Conservation (phyloP, 2,888 invertebrate species). For the Eretmocerus hayati region DNA sequence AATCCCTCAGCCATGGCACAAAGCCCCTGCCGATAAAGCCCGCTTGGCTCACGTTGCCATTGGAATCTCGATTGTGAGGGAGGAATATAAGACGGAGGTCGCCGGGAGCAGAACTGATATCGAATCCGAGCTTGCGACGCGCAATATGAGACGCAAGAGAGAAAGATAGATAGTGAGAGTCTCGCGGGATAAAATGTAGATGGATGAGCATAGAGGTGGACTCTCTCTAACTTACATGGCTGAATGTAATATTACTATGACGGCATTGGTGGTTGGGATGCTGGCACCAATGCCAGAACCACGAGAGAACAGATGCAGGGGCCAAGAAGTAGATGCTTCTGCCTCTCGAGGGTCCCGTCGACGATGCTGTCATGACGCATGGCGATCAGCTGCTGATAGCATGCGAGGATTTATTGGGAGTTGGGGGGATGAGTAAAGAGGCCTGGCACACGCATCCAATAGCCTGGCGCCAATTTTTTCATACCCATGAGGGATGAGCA, state of each 20-base stretch:
- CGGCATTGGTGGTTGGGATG: conserved; percentile 22
- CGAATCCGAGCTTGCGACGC: conserved; percentile 36
- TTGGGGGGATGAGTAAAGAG: no score
- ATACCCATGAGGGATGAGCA: not conserved
- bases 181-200: conserved; percentile 43
- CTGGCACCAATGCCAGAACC: conserved; percentile 24
- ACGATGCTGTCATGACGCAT: conserved; percentile 35
- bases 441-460: conserved; percentile 32
- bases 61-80: conserved; percentile 48
- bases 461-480: not conserved
- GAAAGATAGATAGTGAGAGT: no score
- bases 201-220: conserved; percentile 46
- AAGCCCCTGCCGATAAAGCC: conserved; percentile 43
- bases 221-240: conserved; percentile 38
- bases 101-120: conserved; percentile 30
- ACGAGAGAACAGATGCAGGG: conserved; percentile 25
- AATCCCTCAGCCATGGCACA: conserved; percentile 42
- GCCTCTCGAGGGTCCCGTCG: no score
- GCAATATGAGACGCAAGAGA: no score
- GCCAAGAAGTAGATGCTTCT: no score
- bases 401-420: conserved; percentile 39
- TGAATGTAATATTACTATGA: conserved; percentile 41
- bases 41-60: conserved; percentile 29
- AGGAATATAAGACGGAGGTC: no score
- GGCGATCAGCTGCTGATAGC: conserved; percentile 43